Evolutionary conservation across 2,113 vertebrate species (phyloP).

Genomic region (Picathartes gymnocephalus): DNA sequence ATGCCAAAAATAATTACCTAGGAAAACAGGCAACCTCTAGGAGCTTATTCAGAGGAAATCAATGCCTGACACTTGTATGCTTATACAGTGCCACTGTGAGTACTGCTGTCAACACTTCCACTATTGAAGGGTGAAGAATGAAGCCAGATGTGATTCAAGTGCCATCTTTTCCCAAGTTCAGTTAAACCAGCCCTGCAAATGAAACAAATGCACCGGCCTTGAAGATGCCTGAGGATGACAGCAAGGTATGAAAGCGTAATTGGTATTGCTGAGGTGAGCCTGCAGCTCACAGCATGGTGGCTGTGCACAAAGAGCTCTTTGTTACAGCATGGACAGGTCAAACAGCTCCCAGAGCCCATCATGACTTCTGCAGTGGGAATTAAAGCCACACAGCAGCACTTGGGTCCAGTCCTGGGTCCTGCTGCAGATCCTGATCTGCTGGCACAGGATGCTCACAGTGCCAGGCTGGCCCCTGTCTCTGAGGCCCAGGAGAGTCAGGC

Average conservation of each 20-base stretch:
- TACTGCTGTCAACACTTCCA: not conserved
- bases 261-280: not conserved
- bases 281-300: not conserved
- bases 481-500: not conserved
- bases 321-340: not conserved
- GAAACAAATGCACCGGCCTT: not conserved
- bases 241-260: not conserved
- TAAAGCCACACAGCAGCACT: not conserved
- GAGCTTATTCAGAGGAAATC: not conserved
- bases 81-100: not conserved
- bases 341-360: not conserved
- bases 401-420: accelerated
- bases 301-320: not conserved
- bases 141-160: not conserved
- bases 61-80: not conserved
- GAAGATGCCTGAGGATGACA: not conserved
- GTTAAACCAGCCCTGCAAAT: not conserved
- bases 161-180: not conserved
- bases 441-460: not conserved
- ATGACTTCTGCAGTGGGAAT: accelerated
- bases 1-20: slow-evolving; percentile 18
- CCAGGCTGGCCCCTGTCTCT: not conserved
- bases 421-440: not conserved
- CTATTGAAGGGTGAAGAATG: not conserved
- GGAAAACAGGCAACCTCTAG: slow-evolving; percentile 8